Evolutionary conservation across 2,797 vertebrate species (phyloP).

Genomic region (Novumbra hubbsi): DNA sequence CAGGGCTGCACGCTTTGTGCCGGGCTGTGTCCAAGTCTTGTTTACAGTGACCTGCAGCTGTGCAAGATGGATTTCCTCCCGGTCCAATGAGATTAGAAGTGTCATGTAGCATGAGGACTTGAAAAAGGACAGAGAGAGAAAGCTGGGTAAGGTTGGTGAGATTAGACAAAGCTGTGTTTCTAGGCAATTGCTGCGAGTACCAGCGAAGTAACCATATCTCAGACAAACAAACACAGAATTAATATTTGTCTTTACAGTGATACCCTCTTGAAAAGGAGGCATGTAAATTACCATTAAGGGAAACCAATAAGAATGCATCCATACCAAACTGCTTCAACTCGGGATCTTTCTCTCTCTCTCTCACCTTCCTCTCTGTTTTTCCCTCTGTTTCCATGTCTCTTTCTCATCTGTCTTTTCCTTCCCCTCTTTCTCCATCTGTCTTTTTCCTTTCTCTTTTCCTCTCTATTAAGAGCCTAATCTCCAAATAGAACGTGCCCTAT

Average conservation of each 20-base stretch:
- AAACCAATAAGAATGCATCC: neutral
- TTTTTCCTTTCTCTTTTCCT: no score
- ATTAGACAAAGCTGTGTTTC: neutral
- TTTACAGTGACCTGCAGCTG: conserved; percentile 46
- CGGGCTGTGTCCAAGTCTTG: conserved; percentile 22
- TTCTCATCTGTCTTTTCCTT: no score
- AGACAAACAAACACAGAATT: conserved; percentile 10
- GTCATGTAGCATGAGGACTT: conserved; percentile 40
- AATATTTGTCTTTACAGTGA: neutral
- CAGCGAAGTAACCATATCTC: conserved; percentile 6
- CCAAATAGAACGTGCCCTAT: no score
- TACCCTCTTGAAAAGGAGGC: conserved; percentile 2
- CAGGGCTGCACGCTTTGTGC: conserved; percentile 15
- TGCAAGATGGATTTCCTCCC: conserved; percentile 28
- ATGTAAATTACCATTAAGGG: conserved; percentile 6
- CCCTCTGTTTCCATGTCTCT: no score
- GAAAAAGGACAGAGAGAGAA: neutral
- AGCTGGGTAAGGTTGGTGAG: neutral
- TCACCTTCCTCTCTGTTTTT: neutral
- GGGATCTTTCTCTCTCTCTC: neutral
- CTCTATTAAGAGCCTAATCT: no score
- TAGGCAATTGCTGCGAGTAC: conserved; percentile 9
- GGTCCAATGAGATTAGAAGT: conserved; percentile 48
- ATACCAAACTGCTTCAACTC: conserved; percentile 20
- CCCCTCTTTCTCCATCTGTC: no score